Evolutionary conservation across 2,797 vertebrate species (phyloP), one percentile per base, ranked within the genome.

Genomic region (Alectoris magna): DNA sequence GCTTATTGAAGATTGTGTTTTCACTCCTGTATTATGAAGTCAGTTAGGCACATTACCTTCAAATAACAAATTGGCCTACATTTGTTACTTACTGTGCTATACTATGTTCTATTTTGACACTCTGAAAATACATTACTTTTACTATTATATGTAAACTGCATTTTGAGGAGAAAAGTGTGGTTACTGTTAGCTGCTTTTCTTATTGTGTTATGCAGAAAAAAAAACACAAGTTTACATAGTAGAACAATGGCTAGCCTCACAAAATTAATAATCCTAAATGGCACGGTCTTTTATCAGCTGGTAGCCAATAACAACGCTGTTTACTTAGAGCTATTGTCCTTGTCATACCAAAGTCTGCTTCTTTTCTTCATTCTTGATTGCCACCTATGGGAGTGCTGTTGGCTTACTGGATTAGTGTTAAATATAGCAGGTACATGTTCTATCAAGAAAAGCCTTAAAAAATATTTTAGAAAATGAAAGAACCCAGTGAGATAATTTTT

Each of bases 261-360:
- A 5, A 90, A 94, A 79, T 93, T 43, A 4, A 36, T 88, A 74
- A 22, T 84, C 78, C 74, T 88, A 94, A 96, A 81, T 88, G 78
- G 49, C 84, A 86, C 41, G 77, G 76, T 95, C 90, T 96, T 95
- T 96, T 91, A 96, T 96, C 82, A 94, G 70, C 75, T 34, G 36
- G 66, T 73, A 87, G 64, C 78, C 93, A 91, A 90, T 89, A 93
- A 84, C 64, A 75, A 75, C 9, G 11, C 34, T 68, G 49, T 80
- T 93, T 87, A 81, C 43, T 83, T 88, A 76, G 63, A 29, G 77
- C 60, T 92, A 24, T 87, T 73, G 56, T 89, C 92, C 59, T 29
- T 23, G 12, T 87, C 63, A 38, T 49, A 82, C 56, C 11, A 1
- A 62, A 51, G 51, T 62, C 53, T 91, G 48, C n/a, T 41, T 90